Base-by-base conservation (phyloP, 2,888 invertebrate species). In the Hydroisotoma schaefferi region DNA sequence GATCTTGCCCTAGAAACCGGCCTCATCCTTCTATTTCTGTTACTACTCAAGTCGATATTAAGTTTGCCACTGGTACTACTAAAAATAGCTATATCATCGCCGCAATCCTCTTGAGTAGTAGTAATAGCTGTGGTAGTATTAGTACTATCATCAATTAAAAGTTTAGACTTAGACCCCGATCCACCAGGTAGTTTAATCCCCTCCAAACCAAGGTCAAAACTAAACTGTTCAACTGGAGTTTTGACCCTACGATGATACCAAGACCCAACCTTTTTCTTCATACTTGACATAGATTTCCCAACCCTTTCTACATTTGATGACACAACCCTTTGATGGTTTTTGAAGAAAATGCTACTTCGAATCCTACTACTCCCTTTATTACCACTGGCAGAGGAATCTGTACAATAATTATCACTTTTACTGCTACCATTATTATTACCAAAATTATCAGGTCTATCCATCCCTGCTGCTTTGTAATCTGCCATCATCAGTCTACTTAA, bases 401-500 rank as follows among this genome's bases (percentile, higher is more conserved):
- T 53, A 55, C 61, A 63, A 59, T 58, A 58, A 25, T 56, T 56
- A 20, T 40, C 40, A 15, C 8, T 10, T 40, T 40, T 40, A 5
- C 40, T 20, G n/a, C n/a, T 18, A 4, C 40, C 40, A n/a, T n/a
- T n/a, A n/a, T n/a, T n/a, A n/a, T n/a, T n/a, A n/a, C n/a, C n/a
- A n/a, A n/a, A n/a, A n/a, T n/a, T n/a, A 18, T 40, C 40, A 23
- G 57, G 67, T 8, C 60, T 61, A 57, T 63, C 66, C 29, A 55
- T 65, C 15, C 63, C 63, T 10, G 55, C 56, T 15, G 61, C 63
- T 49, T 63, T 67, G 47, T 63, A 69, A 8, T 71, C 69, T 2
- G 69, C 60, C 18, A 62, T 51, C 71, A 71, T 71, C 54, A 65
- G 37, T 53, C 69, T 68, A 63, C 63, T 69, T 22, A 71, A 55